Evolutionary conservation across 2,797 vertebrate genomes (phyloP), one percentile per base, ranked within the genome.

Genomic region (Pseudotriccus pelzelni): DNA sequence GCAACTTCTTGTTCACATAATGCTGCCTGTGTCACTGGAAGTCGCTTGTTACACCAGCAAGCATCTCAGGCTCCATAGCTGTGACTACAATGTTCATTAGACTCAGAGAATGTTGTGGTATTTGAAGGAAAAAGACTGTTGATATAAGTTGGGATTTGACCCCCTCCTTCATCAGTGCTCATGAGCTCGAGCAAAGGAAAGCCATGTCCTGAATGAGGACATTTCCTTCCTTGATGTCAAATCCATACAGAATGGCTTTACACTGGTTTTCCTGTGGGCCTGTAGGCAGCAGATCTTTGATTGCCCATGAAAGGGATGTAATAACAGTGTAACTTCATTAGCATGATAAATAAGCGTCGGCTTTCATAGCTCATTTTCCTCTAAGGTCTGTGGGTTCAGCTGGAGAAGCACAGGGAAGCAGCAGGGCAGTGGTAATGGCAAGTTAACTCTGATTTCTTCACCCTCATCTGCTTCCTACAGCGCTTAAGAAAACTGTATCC

Each of bases 191-290:
- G 39, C 60, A 49, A 69, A 86, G 70, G 46, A 75, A 50, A 89
- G 59, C 55, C 1, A 0, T 23, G 62, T 87, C 67, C 84, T 79
- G 39, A 67, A 30, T 64, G 63, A 94, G 73, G 75, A 82, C 78
- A 74, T 93, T 90, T 89, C 85, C 83, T 90, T 85, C 85, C 85
- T 53, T 84, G 36, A 79, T 89, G 63, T 72, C 62, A 77, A 44
- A 82, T 95, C 68, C 60, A 80, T 87, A 69, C 44, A 78, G 89
- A 94, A 92, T 81, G 43, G 28, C 50, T 90, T 94, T 87, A 80
- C 66, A 44, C 30, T 75, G 64, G 22, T 78, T 84, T 96, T 94
- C 89, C 90, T 87, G 77, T 82, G 50, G 25, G 53, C 72, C 77
- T 73, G 74, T 49, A 86, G 79, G 69, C 49, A 85, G 84, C 84